These are phyloP conservation scores for Leptestheria dahalacensis DNA, from an alignment of 1,140 invertebrate genomes.

Conservation along the genomic window DNA sequence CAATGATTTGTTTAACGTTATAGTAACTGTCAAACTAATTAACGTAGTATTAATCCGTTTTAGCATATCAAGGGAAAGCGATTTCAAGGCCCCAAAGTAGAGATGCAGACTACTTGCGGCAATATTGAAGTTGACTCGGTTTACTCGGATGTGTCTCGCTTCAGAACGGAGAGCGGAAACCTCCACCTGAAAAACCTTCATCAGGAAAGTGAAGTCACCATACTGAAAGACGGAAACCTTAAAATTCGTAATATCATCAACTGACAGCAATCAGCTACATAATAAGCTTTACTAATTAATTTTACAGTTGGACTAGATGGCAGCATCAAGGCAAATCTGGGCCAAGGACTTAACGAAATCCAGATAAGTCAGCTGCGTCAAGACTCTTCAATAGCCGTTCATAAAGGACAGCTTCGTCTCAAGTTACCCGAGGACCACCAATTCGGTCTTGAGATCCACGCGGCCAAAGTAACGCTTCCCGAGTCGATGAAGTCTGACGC, in stretches of 20 bases:
- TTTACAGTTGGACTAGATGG: constrained; percentile 10
- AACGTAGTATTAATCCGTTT: neutral
- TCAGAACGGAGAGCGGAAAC: neutral
- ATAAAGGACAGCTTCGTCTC: neutral
- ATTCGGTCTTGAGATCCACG: neutral
- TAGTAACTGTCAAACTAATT: neutral
- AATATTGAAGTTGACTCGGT: constrained; percentile 6
- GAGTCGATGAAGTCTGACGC: neutral
- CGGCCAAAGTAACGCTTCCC: neutral
- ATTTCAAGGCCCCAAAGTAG: constrained; percentile 11
- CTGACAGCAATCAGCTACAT: neutral
- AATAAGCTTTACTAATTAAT: neutral
- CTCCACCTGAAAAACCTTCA: constrained; percentile 12
- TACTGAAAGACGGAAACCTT: constrained; percentile 4
- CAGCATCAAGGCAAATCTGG: constrained; percentile 8
- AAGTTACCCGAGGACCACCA: neutral
- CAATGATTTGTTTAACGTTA: neutral
- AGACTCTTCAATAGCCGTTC: neutral
- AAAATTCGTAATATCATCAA: neutral
- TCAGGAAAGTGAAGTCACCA: constrained; percentile 2
- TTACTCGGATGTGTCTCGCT: constrained; percentile 9
- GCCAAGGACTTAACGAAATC: neutral
- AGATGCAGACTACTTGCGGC: neutral
- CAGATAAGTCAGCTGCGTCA: constrained; percentile 8
- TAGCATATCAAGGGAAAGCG: constrained; percentile 5